Conservation (phyloP, 1,140 invertebrate genomes). For the Anoplolepis gracilipes region DNA sequence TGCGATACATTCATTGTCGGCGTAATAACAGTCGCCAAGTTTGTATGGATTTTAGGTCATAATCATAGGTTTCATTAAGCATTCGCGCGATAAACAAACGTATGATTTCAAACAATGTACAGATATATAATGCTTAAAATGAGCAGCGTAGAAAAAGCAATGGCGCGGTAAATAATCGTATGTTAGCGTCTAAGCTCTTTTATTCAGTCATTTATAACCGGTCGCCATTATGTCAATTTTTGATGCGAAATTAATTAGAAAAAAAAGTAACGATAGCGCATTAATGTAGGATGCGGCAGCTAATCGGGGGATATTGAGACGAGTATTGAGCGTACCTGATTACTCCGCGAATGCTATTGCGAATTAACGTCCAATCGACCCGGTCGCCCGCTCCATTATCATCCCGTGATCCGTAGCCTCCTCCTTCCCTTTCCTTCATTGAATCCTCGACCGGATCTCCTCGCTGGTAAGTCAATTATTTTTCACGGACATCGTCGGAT, state of each 20-base stretch:
- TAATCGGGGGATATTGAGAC: conserved; percentile 12
- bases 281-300: not conserved
- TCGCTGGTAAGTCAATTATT: conserved; percentile 69
- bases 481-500: conserved; percentile 66
- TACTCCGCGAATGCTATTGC: conserved; percentile 6
- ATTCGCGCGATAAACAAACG: not conserved
- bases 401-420: conserved; percentile 7
- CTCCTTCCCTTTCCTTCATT: not conserved
- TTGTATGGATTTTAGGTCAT: not conserved
- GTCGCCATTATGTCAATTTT: conserved; percentile 27
- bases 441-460: conserved; percentile 27
- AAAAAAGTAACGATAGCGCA: not conserved
- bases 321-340: not conserved
- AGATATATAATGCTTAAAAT: not conserved
- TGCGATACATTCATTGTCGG: not conserved
- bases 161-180: not conserved
- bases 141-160: not conserved
- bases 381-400: conserved; percentile 4
- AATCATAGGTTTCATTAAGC: not conserved
- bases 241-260: conserved; percentile 43
- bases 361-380: conserved; percentile 32
- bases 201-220: not conserved
- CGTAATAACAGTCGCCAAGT: conserved; percentile 19
- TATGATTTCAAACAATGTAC: not conserved
- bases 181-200: not conserved